Evolutionary conservation across 2,888 invertebrate species (phyloP).

Genomic region (Doris montereyensis): DNA sequence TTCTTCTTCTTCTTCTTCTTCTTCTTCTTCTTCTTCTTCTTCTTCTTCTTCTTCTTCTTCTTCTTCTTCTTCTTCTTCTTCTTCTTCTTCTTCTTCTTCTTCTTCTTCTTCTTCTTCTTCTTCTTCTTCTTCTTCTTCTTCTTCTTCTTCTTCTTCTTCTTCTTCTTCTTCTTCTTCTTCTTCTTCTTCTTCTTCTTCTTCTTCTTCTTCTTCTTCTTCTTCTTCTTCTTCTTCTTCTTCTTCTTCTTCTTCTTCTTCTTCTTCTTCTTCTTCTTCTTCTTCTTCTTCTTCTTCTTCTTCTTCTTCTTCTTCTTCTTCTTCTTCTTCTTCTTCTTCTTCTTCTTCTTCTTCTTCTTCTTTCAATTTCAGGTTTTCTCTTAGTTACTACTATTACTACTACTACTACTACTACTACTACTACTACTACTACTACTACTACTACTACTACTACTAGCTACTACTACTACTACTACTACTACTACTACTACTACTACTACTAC

Average conservation of each 20-base stretch:
- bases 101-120: neutral
- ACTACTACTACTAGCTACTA: neutral
- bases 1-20: neutral
- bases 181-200: neutral
- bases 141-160: neutral
- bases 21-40: neutral
- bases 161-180: neutral
- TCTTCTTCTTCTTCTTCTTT: neutral
- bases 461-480: neutral
- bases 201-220: neutral
- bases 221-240: neutral
- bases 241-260: neutral
- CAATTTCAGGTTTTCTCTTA: neutral
- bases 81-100: neutral
- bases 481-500: too few relatives aligned
- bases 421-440: too few relatives aligned
- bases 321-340: neutral
- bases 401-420: neutral
- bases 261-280: neutral
- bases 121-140: neutral
- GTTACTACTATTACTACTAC: neutral
- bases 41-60: neutral
- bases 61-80: neutral
- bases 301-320: constrained; percentile 17
- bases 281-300: neutral